Base-by-base conservation (phyloP, 2,888 invertebrate species). In the Ischnus inquisitorius region DNA sequence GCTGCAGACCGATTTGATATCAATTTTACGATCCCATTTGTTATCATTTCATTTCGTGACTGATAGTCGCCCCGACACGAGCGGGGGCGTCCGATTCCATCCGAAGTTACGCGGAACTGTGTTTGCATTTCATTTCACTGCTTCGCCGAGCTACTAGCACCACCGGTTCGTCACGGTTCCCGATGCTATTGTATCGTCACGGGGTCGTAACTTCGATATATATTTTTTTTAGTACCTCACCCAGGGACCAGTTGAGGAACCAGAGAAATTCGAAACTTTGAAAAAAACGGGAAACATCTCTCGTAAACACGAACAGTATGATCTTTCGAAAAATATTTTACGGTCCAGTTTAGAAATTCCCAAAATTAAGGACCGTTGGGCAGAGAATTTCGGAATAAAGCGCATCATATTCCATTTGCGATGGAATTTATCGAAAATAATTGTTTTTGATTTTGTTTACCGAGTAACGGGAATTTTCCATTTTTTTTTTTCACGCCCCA, bases 101-200 rank as follows among this genome's bases (percentile, higher is more conserved):
- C 39, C 34, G 39, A 62, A 68, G 68, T 39, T 74, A 41, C 34
- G 41, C 43, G 43, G 51, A 46, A n/a, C 48, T 34, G 22, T 82
- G 82, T 76, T 76, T 80, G 74, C 51, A 85, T 82, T 82, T 77
- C 22, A 82, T 85, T 72, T 39, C 19, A 57, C 72, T 28, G 48
- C 46, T 34, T 39, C 69, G 68, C 62, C 28, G 57, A 60, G 46
- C 46, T 8, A 16, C 14, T 64, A 43, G 57, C 43, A 41, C 54
- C 39, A 46, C 16, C 41, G 46, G 34, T 34, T 54, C 41, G 28
- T 34, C 16, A 25, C 64, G 39, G 19, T 48, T 22, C 10, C 10
- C 25, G 14, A 25, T 8, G 39, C 34, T 60, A 25, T 71, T 67
- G 57, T 67, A 16, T 22, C n/a, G 1, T 12, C 34, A 8, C 2